Evolutionary conservation across 2,113 vertebrate genomes (phyloP).

Genomic region (Setophaga kirtlandii): DNA sequence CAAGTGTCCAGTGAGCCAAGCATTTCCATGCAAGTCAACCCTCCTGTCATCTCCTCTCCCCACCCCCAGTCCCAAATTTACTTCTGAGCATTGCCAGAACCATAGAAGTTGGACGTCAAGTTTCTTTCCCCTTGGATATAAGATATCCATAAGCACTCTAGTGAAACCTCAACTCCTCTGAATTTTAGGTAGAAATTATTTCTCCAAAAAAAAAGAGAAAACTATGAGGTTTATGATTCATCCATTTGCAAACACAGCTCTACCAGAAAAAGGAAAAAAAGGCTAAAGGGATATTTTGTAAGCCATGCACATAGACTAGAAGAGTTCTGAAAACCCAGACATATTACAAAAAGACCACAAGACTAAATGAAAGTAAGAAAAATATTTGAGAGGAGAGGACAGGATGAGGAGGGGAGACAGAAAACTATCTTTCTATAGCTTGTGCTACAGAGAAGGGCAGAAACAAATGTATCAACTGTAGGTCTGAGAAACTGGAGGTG

Average conservation of each 20-base stretch:
- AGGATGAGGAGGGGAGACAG: neutral
- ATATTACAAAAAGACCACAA: conserved; percentile 3
- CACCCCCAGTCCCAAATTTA: fast-evolving
- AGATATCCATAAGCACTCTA: neutral
- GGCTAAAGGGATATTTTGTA: neutral
- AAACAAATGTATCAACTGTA: neutral
- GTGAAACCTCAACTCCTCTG: neutral
- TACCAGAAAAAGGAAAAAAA: neutral
- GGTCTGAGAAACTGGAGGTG: neutral
- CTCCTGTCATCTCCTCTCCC: neutral
- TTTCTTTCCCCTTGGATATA: neutral
- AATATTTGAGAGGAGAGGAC: neutral
- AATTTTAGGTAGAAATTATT: neutral
- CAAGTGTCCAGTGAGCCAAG: neutral
- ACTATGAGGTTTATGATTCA: conserved; percentile 23
- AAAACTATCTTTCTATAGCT: neutral
- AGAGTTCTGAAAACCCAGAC: conserved; percentile 22
- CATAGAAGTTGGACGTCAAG: neutral
- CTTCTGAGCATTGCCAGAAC: neutral
- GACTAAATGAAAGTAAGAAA: conserved; percentile 37
- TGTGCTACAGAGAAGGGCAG: neutral
- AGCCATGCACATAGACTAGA: neutral
- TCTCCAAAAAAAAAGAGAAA: neutral
- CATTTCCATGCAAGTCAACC: neutral
- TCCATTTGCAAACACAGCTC: conserved; percentile 11